Evolutionary conservation across 2,797 vertebrate species (phyloP).

Genomic region (Anableps anableps): DNA sequence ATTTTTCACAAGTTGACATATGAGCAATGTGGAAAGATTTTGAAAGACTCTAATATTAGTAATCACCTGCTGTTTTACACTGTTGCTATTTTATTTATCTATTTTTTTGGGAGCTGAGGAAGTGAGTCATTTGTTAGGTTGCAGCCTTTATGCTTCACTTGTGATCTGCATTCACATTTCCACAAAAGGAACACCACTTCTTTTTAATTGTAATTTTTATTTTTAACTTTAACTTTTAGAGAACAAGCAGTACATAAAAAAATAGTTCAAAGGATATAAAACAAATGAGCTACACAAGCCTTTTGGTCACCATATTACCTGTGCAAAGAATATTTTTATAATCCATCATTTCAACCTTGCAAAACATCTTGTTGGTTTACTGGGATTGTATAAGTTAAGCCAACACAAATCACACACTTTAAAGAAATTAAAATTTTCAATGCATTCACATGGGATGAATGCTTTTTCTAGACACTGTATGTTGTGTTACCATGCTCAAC

Average conservation of each 20-base stretch:
- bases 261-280: not conserved
- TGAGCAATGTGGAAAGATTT: conserved; percentile 21
- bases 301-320: not conserved
- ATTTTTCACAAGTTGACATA: conserved; percentile 55
- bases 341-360: not conserved
- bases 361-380: too few species aligned
- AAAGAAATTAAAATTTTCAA: not conserved
- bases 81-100: conserved; percentile 2
- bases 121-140: conserved; percentile 43
- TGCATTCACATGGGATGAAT: not conserved
- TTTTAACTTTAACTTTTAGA: not conserved
- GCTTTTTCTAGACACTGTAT: not conserved
- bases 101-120: conserved; percentile 32
- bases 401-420: too few species aligned
- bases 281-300: not conserved
- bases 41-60: conserved; percentile 54
- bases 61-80: conserved; percentile 42
- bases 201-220: not conserved
- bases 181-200: not conserved
- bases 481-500: not conserved
- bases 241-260: not conserved
- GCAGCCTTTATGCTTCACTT: conserved; percentile 18
- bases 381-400: too few species aligned
- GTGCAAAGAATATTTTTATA: not conserved
- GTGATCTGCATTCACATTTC: conserved; percentile 6